Percentiles rank a stretch among this genome's conserved stretches.
phyloP scores from a whole-genome alignment of 2,888 invertebrate species.

The Schizotus pectinicornis region DNA sequence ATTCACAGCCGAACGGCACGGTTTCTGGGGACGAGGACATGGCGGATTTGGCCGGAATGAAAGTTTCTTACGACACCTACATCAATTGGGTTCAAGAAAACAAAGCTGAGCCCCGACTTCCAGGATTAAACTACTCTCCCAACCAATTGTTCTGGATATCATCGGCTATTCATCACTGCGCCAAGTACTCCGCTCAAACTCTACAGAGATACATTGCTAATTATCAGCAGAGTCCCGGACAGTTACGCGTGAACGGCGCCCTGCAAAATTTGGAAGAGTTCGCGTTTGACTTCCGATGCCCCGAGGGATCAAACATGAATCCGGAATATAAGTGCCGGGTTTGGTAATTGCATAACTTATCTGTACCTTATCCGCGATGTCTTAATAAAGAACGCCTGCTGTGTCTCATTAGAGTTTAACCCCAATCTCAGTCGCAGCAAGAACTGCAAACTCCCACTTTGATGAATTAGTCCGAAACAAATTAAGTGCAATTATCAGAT shows the following conservation, averaged over 20 bases:
- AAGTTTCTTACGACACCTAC: conserved; percentile 87
- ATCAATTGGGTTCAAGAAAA: conserved; percentile 72
- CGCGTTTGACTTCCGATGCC: conserved; percentile 66
- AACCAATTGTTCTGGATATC: conserved; percentile 82
- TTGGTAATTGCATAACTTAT: conserved; percentile 58
- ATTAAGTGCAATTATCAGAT: too few relatives aligned
- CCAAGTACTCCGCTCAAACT: conserved; percentile 65
- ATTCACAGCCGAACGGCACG: conserved; percentile 39
- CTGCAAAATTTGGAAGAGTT: conserved; percentile 67
- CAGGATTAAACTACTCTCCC: conserved; percentile 73
- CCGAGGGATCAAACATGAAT: conserved; percentile 65
- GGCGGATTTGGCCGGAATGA: conserved; percentile 90
- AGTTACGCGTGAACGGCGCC: conserved; percentile 65
- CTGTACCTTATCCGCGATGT: not conserved
- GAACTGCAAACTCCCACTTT: too few relatives aligned
- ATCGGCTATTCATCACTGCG: conserved; percentile 86
- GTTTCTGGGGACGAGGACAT: conserved; percentile 72
- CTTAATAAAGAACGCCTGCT: not conserved
- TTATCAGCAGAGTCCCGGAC: conserved; percentile 70
- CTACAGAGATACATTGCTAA: conserved; percentile 77
- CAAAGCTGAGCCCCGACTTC: conserved; percentile 62
- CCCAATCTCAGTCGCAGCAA: not conserved
- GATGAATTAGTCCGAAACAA: too few relatives aligned
- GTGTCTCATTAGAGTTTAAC: not conserved
- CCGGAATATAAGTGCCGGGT: conserved; percentile 66